phyloP scores from a whole-genome alignment of 2,113 vertebrate species.

The Nothocercus nigrocapillus region DNA sequence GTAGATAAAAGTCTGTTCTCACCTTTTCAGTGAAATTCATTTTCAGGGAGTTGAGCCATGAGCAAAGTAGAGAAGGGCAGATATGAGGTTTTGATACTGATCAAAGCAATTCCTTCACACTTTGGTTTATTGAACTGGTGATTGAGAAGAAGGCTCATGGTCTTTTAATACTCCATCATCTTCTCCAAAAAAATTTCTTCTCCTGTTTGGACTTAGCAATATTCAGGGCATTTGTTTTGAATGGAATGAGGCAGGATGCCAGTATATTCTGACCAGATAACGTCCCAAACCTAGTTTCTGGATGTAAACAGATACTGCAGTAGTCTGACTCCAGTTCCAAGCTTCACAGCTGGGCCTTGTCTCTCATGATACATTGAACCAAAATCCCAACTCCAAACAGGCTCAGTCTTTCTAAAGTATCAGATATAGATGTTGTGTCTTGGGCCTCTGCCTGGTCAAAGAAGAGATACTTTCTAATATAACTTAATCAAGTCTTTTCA shows the following conservation, averaged over 20 bases:
- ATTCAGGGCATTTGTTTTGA: slow-evolving; percentile 9
- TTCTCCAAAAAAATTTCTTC: not conserved
- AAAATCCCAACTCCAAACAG: slow-evolving; percentile 19
- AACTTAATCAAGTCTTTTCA: not conserved
- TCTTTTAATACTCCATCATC: not conserved
- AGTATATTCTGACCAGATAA: slow-evolving; percentile 60
- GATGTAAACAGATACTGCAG: slow-evolving; percentile 47
- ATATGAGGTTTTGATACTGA: not conserved
- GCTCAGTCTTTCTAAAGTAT: not conserved
- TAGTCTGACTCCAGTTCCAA: slow-evolving; percentile 36
- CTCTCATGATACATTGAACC: not conserved
- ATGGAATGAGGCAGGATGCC: slow-evolving; percentile 24
- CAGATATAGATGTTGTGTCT: not conserved
- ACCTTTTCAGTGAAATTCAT: slow-evolving; percentile 57
- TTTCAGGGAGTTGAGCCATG: not conserved
- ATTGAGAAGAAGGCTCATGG: not conserved
- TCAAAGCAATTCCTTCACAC: not conserved
- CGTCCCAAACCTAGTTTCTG: slow-evolving; percentile 17
- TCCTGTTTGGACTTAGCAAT: slow-evolving; percentile 9
- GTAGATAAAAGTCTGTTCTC: slow-evolving; percentile 53
- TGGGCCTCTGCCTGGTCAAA: not conserved
- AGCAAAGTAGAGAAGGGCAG: not conserved
- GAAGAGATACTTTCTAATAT: slow-evolving; percentile 12
- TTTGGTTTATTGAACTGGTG: slow-evolving; percentile 9
- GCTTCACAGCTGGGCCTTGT: slow-evolving; percentile 45